phyloP scores from a whole-genome alignment of 2,888 invertebrate species.

The Blastobasis adustella region DNA sequence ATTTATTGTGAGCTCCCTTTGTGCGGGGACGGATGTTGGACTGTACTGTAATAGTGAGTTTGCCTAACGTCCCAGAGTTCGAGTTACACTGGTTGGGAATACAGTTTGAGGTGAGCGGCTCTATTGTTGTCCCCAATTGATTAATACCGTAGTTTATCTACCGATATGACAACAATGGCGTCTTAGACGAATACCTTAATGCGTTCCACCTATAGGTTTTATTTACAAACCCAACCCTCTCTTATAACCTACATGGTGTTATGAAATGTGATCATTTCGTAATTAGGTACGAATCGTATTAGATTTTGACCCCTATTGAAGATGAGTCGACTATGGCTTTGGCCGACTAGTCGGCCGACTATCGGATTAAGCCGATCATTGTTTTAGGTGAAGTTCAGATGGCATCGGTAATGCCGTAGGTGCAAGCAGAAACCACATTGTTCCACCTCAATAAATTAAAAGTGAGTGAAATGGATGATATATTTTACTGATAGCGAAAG shows the following conservation, averaged over 20 bases:
- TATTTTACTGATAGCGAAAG: too few relatives aligned
- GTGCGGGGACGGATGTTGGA: not conserved
- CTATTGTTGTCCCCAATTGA: slow-evolving; percentile 64
- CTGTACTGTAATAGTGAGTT: not conserved
- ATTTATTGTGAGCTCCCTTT: slow-evolving; percentile 21
- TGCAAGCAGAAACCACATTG: too few relatives aligned
- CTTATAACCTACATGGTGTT: slow-evolving; percentile 49
- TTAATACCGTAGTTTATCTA: slow-evolving; percentile 70
- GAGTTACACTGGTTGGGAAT: slow-evolving; percentile 31
- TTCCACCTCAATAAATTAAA: too few relatives aligned
- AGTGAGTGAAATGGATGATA: too few relatives aligned
- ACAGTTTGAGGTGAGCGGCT: slow-evolving; percentile 55
- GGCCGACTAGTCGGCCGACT: too few relatives aligned
- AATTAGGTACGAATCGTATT: too few relatives aligned
- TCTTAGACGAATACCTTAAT: slow-evolving; percentile 63
- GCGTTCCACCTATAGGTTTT: slow-evolving; percentile 57
- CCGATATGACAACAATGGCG: slow-evolving; percentile 69
- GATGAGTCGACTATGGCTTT: too few relatives aligned
- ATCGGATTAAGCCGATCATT: too few relatives aligned
- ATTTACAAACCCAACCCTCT: slow-evolving; percentile 46
- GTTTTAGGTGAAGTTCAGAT: too few relatives aligned
- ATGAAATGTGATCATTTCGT: slow-evolving; percentile 7
- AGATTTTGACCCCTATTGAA: too few relatives aligned
- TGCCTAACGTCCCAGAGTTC: slow-evolving; percentile 24
- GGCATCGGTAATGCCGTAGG: too few relatives aligned